Conservation (phyloP, 1,140 invertebrate species). For the Aphaenogaster floridana region DNA sequence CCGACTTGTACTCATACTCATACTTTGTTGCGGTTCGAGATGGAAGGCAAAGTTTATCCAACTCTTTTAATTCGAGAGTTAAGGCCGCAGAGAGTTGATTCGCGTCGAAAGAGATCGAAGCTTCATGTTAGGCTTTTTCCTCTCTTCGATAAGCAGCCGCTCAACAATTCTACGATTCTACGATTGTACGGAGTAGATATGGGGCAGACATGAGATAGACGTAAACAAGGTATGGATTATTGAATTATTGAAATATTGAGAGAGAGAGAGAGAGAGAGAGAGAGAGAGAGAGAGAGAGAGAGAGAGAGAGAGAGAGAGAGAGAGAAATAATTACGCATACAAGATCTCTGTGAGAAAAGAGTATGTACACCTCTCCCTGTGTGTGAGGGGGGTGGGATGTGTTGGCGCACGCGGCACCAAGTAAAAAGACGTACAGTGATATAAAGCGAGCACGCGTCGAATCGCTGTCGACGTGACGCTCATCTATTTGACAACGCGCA, state of each 20-base stretch:
- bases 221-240: too few species aligned
- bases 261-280: neutral
- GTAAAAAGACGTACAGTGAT: constrained; percentile 18
- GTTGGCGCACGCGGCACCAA: neutral
- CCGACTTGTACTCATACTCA: neutral
- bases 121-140: neutral
- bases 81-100: neutral
- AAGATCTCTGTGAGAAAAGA: constrained; percentile 11
- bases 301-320: too few species aligned
- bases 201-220: neutral
- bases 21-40: neutral
- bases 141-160: neutral
- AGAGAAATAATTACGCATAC: constrained; percentile 36
- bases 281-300: neutral
- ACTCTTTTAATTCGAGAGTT: too few species aligned
- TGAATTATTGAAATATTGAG: too few species aligned
- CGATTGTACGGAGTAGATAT: neutral
- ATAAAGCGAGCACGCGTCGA: neutral
- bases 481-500: neutral
- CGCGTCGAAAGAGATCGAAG: neutral
- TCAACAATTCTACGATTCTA: neutral
- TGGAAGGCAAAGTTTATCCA: too few species aligned
- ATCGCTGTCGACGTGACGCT: neutral
- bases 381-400: neutral
- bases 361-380: neutral